Percentiles rank a stretch among this genome's conserved stretches.
phyloP scores from a whole-genome alignment of 2,888 invertebrate genomes.

The Pteria penguin region DNA sequence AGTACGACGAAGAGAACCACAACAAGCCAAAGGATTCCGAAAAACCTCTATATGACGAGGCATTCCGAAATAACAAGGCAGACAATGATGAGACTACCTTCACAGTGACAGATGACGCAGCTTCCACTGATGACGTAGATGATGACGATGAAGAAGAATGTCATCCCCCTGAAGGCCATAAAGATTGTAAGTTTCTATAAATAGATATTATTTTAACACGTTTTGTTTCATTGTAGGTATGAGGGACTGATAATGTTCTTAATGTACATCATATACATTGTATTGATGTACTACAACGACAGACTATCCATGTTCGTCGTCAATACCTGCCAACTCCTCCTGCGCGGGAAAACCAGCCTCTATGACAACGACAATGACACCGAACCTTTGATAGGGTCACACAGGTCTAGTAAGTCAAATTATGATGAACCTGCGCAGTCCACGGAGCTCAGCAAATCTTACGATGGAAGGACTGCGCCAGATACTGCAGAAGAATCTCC shows the following conservation, averaged over 20 bases:
- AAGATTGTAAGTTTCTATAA: constrained; percentile 14
- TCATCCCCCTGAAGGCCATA: constrained; percentile 19
- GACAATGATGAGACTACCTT: constrained; percentile 18
- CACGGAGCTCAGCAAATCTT: not conserved
- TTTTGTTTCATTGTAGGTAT: constrained; percentile 83
- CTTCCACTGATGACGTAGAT: not conserved
- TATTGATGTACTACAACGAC: constrained; percentile 90
- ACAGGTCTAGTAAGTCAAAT: not conserved
- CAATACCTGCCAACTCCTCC: constrained; percentile 7
- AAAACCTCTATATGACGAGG: constrained; percentile 20
- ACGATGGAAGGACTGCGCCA: not conserved
- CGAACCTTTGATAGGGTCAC: constrained; percentile 23
- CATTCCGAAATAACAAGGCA: not conserved
- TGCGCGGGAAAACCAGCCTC: too few species aligned
- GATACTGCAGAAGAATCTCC: constrained; percentile 12
- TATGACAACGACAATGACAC: constrained; percentile 19
- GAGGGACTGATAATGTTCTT: constrained; percentile 93
- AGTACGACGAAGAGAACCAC: constrained; percentile 3
- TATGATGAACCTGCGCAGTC: constrained; percentile 2
- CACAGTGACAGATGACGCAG: not conserved
- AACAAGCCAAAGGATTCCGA: constrained; percentile 8
- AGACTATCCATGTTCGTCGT: constrained; percentile 72
- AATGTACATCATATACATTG: constrained; percentile 92
- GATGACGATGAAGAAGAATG: constrained; percentile 6
- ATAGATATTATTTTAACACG: not conserved